phyloP scores from a whole-genome alignment of 2,797 vertebrate species.

The Chelon labrosus region DNA sequence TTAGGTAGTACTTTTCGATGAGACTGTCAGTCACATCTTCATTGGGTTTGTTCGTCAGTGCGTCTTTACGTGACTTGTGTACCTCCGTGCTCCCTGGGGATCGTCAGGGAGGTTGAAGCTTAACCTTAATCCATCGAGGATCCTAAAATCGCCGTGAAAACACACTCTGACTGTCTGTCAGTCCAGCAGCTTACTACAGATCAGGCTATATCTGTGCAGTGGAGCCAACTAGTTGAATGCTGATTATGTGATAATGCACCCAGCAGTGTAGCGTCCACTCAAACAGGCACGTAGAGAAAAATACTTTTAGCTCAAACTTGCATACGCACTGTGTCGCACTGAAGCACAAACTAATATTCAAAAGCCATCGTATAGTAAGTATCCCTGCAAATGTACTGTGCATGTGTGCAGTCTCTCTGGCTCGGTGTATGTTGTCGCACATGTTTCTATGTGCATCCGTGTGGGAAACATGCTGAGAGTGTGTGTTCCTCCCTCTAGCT shows the following conservation, averaged over 20 bases:
- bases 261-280: slow-evolving; percentile 7
- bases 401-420: slow-evolving; percentile 12
- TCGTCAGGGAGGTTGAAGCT: slow-evolving; percentile 26
- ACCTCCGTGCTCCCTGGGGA: slow-evolving; percentile 20
- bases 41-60: slow-evolving; percentile 22
- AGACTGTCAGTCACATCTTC: slow-evolving; percentile 25
- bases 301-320: slow-evolving; percentile 5
- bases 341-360: slow-evolving; percentile 9
- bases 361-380: neutral
- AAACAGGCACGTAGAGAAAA: neutral
- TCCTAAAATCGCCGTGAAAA: slow-evolving; percentile 39
- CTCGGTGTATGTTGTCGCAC: slow-evolving; percentile 36
- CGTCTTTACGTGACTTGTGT: slow-evolving; percentile 19
- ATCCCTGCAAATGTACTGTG: too few species aligned
- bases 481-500: slow-evolving; percentile 33
- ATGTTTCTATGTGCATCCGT: slow-evolving; percentile 19
- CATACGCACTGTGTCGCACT: neutral
- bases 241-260: slow-evolving; percentile 33
- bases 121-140: slow-evolving; percentile 49
- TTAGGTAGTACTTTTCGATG: slow-evolving; percentile 6
- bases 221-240: slow-evolving; percentile 32
- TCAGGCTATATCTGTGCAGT: neutral
- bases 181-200: slow-evolving; percentile 28
- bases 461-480: slow-evolving; percentile 35
- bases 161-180: slow-evolving; percentile 4